Base-by-base conservation (phyloP, 1,140 invertebrate species). In the Leptinotarsa texana region DNA sequence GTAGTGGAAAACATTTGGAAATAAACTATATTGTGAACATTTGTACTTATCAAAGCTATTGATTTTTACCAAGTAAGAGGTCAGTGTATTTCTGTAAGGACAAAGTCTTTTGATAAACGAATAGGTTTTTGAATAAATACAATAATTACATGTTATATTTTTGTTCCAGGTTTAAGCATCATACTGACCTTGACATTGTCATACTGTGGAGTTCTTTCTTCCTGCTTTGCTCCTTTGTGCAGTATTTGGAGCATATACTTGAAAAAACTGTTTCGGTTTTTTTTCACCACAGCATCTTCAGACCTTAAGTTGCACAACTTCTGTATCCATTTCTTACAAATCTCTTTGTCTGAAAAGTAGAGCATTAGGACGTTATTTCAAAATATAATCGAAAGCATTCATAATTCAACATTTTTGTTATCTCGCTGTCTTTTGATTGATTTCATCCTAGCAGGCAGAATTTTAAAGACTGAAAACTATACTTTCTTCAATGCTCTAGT, bases 211-310 rank as follows among this genome's bases (percentile, higher is more conserved):
- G 69, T 74, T 24, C 74, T 75, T 17, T 76, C 72, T 66, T 80
- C 74, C n/a, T 80, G 78, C 63, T 79, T 63, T 11, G 80, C 75
- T 21, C 80, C 83, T 57, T 83, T 81, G 62, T 85, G 81, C 17
- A 88, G 75, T 11, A 87, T 83, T 49, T 83, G 83, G 2, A 89
- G 73, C 75, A 87, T 84, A 76, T 87, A 89, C n/a, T 81, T 81
- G 78, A 88, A 83, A 74, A 88, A 89, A 8, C 77, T 79, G 67
- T 88, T 88, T 62, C 87, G 82, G 76, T 88, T 84, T 72, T 80
- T 83, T 75, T 88, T 89, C 0, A 86, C 85, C 11, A 82, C 79
- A n/a, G 80, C 74, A 73, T 82, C 83, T 72, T 75, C 77, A 0
- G 78, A 82, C 76, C 87, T 84, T 18, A 88, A 80, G 8, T 77